Evolutionary conservation across 1,140 invertebrate species (phyloP).

Genomic region (Ctenoplectra terminalis): DNA sequence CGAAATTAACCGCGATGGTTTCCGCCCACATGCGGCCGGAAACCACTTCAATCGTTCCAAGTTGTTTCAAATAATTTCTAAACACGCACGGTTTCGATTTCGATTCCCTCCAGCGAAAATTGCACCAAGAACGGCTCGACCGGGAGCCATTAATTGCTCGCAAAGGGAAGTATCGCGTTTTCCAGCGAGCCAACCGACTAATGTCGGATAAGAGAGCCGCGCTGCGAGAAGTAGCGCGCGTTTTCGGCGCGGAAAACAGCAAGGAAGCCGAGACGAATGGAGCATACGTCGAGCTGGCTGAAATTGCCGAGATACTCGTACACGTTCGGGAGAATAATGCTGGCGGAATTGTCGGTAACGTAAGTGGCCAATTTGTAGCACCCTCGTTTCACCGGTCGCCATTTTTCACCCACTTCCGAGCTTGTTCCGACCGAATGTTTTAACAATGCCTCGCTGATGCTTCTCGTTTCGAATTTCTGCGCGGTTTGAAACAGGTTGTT

Average conservation of each 20-base stretch:
- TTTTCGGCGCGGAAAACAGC: not conserved
- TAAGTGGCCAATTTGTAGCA: slow-evolving; percentile 54
- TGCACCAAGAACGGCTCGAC: not conserved
- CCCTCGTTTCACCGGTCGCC: slow-evolving; percentile 19
- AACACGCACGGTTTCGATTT: not conserved
- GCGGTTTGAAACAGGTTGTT: not conserved
- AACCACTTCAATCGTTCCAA: not conserved
- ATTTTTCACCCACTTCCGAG: slow-evolving; percentile 43
- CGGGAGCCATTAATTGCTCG: not conserved
- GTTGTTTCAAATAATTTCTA: not conserved
- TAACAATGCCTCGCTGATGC: slow-evolving; percentile 4
- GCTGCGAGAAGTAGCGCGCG: not conserved
- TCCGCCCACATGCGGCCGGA: not conserved
- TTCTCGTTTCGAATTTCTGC: not conserved
- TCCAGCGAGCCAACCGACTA: not conserved
- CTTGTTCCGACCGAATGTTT: slow-evolving; percentile 32
- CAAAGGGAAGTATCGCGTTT: not conserved
- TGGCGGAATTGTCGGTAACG: slow-evolving; percentile 27
- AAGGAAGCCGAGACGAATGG: slow-evolving; percentile 11
- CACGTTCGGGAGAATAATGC: slow-evolving; percentile 26
- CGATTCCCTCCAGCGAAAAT: not conserved
- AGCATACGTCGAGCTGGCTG: not conserved
- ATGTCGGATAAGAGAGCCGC: not conserved
- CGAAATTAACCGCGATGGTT: not conserved
- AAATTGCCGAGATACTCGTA: slow-evolving; percentile 21